Percentiles rank a stretch among this genome's conserved stretches.
These are phyloP conservation scores for Epinotia demarniana DNA, from an alignment of 2,888 invertebrate genomes.

Conservation along the genomic window DNA sequence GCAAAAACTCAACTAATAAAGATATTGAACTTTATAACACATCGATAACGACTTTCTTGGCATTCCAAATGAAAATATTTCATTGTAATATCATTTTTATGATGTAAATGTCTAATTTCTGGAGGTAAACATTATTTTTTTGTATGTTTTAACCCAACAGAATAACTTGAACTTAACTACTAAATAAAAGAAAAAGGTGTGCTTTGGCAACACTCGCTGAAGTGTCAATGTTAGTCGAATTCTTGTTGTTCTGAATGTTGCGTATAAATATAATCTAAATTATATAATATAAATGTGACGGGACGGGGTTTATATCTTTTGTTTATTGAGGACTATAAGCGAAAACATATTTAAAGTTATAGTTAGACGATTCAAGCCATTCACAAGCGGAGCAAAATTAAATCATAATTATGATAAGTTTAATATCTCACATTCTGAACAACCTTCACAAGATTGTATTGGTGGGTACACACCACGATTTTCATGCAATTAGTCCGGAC, in stretches of 20 bases:
- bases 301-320: too few relatives aligned
- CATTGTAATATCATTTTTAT: not conserved
- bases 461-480: too few relatives aligned
- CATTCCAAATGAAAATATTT: not conserved
- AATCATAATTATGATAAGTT: not conserved
- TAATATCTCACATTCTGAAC: not conserved
- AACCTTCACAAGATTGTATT: too few relatives aligned
- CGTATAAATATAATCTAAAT: not conserved
- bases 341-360: too few relatives aligned
- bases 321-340: too few relatives aligned
- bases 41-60: not conserved
- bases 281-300: not conserved
- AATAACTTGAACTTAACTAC: not conserved
- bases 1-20: not conserved
- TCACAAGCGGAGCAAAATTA: not conserved
- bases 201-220: not conserved
- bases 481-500: too few relatives aligned
- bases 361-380: too few relatives aligned
- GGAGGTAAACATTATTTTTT: not conserved
- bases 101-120: not conserved
- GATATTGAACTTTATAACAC: not conserved
- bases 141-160: not conserved
- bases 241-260: constrained; percentile 36
- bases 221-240: constrained; percentile 32
- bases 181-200: not conserved